These are phyloP conservation scores for Propsilocerus akamusi DNA, from an alignment of 1,140 invertebrate genomes.

Conservation along the genomic window DNA sequence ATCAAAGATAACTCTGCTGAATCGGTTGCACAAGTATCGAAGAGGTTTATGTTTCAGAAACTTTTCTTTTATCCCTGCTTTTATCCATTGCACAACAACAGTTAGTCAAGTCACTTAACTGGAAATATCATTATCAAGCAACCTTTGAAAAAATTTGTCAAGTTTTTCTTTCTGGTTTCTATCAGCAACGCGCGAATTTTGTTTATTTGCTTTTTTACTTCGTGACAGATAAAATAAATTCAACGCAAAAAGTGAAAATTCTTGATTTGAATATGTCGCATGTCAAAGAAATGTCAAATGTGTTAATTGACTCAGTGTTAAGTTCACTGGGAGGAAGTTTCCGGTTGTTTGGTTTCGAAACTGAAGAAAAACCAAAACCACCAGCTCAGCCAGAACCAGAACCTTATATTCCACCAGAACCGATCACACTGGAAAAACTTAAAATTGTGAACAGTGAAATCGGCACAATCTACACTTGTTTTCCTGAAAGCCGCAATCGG, in stretches of 20 bases:
- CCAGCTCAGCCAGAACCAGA: not conserved
- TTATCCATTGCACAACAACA: no score
- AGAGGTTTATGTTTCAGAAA: no score
- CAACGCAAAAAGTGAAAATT: not conserved
- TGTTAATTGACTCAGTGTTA: not conserved
- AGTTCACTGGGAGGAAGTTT: not conserved
- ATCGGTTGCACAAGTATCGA: no score
- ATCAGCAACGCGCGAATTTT: not conserved
- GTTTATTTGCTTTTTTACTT: not conserved
- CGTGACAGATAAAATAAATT: not conserved
- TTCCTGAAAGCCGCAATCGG: conserved; percentile 27
- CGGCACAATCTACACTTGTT: conserved; percentile 29
- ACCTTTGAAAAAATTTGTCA: no score
- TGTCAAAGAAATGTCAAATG: conserved; percentile 1
- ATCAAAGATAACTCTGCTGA: no score
- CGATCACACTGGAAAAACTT: conserved; percentile 12
- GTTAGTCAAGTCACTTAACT: no score
- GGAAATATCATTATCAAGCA: no score
- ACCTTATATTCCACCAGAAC: not conserved
- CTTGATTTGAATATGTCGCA: not conserved
- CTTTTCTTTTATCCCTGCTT: no score
- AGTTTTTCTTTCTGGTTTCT: no score
- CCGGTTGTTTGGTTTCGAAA: not conserved
- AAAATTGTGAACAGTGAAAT: conserved; percentile 26
- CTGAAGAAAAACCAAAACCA: not conserved